Percentiles rank a stretch among this genome's conserved stretches.
These are phyloP conservation scores for Accipiter virgatus DNA, from an alignment of 2,113 vertebrate genomes.

Conservation along the genomic window DNA sequence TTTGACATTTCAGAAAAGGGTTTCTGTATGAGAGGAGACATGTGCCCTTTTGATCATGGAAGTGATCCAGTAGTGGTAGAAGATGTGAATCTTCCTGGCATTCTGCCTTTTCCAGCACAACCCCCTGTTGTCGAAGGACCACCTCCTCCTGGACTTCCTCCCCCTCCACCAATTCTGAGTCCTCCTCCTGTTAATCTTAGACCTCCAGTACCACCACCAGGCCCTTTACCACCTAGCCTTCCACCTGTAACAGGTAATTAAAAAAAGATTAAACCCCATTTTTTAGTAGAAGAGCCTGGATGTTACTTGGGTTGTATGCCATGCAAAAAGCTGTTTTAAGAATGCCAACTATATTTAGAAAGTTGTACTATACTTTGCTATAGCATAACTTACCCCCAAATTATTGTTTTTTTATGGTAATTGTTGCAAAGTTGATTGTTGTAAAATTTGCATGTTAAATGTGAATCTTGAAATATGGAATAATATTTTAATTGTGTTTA, in stretches of 20 bases:
- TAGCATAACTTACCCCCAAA: background rate
- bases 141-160: conserved; percentile 88
- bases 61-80: conserved; percentile 97
- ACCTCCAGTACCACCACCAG: conserved; percentile 90
- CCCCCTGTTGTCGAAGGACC: conserved; percentile 89
- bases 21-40: conserved; percentile 97
- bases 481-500: background rate
- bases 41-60: conserved; percentile 97
- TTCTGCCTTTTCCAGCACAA: conserved; percentile 92
- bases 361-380: background rate
- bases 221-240: conserved; percentile 88
- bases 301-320: background rate
- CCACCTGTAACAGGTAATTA: conserved; percentile 90
- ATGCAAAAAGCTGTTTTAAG: background rate
- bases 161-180: conserved; percentile 88
- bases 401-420: background rate
- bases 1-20: conserved; percentile 86
- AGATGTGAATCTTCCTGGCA: conserved; percentile 94
- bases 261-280: background rate
- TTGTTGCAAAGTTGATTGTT: background rate
- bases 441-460: background rate
- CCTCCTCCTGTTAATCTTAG: conserved; percentile 93
- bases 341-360: background rate
- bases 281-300: background rate
- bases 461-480: background rate